These are phyloP conservation scores for Gryllus longicercus DNA, from an alignment of 2,888 invertebrate genomes.

Conservation along the genomic window DNA sequence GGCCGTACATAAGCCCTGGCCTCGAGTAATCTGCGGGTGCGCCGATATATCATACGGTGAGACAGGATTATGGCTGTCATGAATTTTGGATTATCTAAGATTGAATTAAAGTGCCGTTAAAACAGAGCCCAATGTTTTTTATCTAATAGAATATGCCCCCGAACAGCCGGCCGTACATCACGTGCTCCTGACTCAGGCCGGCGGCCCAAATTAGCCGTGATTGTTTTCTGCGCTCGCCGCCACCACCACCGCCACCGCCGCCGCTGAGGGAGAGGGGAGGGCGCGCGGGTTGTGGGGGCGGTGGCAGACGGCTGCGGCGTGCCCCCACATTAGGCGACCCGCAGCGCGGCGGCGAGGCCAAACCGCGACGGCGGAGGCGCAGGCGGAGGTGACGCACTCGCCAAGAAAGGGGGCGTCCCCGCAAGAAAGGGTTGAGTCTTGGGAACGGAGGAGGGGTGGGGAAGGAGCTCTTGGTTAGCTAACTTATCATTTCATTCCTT, in stretches of 20 bases:
- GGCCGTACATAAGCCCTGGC: conserved; percentile 20
- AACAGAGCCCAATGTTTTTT: conserved; percentile 35
- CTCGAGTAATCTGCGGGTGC: conserved; percentile 36
- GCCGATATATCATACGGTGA: conserved; percentile 38
- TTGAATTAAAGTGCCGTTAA: conserved; percentile 41
- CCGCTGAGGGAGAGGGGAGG: conserved; percentile 19
- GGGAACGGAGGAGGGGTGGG: too few relatives aligned
- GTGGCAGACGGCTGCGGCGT: conserved; percentile 12
- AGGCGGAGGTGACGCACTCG: not conserved
- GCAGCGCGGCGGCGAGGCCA: not conserved
- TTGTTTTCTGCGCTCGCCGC: conserved; percentile 27
- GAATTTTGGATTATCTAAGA: conserved; percentile 41
- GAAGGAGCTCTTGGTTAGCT: too few relatives aligned
- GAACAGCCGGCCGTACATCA: conserved; percentile 33
- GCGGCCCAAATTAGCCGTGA: conserved; percentile 35
- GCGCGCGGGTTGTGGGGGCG: not conserved
- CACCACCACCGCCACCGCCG: not conserved
- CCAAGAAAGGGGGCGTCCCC: too few relatives aligned
- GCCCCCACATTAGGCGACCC: conserved; percentile 18
- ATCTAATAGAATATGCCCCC: conserved; percentile 34
- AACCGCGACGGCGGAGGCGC: not conserved
- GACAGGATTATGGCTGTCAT: conserved; percentile 40
- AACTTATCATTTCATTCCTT: too few relatives aligned
- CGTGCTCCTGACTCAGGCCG: conserved; percentile 22
- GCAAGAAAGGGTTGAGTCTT: too few relatives aligned